Conservation (phyloP, 2,888 invertebrate species). For the Tridacna gigas region DNA sequence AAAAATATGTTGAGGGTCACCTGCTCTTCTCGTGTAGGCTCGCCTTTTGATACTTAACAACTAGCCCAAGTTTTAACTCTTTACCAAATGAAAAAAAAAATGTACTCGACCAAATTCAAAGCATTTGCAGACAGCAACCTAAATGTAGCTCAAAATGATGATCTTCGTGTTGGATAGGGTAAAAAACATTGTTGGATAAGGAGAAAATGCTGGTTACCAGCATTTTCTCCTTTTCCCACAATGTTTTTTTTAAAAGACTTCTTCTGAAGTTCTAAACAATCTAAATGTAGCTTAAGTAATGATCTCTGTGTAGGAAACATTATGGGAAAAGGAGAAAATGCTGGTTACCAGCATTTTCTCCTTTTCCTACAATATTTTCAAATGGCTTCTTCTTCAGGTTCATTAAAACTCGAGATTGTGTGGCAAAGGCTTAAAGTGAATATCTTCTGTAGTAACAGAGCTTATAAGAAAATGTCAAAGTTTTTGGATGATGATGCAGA, state of each 20-base stretch:
- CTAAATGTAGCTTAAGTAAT: background rate
- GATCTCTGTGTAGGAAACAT: background rate
- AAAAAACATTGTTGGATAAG: background rate
- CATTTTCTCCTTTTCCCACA: conserved; percentile 6
- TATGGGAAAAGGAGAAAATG: conserved; percentile 8
- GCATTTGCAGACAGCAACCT: no score
- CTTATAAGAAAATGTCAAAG: no score
- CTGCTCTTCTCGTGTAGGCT: no score
- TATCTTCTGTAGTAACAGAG: no score
- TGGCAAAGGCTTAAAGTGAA: background rate
- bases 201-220: background rate
- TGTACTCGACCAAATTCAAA: no score
- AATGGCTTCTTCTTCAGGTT: background rate
- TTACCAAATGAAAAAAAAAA: no score
- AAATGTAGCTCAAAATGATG: no score
- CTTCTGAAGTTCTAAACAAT: background rate
- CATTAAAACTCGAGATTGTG: background rate
- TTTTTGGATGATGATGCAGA: no score
- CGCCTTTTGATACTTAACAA: no score
- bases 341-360: conserved; percentile 1
- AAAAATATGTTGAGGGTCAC: no score
- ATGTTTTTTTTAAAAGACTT: background rate
- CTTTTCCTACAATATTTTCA: conserved; percentile 1
- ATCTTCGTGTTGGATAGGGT: no score
- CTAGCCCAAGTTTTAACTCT: no score